Percentiles rank a stretch among this genome's conserved stretches.
Conservation (phyloP, 2,113 vertebrate genomes). For the Anser brachyrhynchus region DNA sequence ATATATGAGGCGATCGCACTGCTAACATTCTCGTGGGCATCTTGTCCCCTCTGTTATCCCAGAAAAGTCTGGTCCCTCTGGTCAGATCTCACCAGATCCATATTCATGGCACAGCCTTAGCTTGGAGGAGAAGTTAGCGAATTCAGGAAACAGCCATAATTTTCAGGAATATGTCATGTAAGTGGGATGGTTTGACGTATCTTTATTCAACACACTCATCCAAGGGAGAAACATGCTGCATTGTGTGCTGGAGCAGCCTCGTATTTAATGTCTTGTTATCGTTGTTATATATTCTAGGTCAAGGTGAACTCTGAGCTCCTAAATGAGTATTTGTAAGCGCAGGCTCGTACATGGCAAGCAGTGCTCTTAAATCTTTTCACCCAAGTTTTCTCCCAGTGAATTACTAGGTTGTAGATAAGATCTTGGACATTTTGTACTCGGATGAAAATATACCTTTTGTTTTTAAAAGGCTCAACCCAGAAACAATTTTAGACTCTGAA, state of each 20-base stretch:
- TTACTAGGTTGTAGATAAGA: conserved; percentile 65
- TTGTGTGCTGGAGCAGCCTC: not conserved
- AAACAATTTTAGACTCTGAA: conserved; percentile 50
- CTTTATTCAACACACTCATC: conserved; percentile 39
- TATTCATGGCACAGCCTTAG: accelerated
- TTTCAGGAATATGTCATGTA: not conserved
- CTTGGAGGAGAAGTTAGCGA: not conserved
- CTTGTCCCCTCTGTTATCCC: not conserved
- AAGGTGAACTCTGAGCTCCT: conserved; percentile 69
- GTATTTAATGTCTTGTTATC: conserved; percentile 53
- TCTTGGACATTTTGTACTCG: conserved; percentile 49
- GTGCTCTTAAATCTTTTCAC: conserved; percentile 70
- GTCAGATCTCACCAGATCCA: not conserved
- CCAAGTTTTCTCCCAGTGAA: conserved; percentile 50
- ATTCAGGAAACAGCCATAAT: not conserved
- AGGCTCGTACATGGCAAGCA: not conserved
- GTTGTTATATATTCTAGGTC: conserved; percentile 60
- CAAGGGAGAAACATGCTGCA: not conserved
- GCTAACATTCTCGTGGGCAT: not conserved
- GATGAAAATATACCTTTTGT: conserved; percentile 38
- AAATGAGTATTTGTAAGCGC: conserved; percentile 55
- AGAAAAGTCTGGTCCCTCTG: not conserved
- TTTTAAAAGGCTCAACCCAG: conserved; percentile 21
- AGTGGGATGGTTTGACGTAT: not conserved
- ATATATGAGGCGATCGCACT: accelerated